Evolutionary conservation across 2,888 invertebrate genomes (phyloP), one percentile per base, ranked within the genome.

Genomic region (Timema podura): DNA sequence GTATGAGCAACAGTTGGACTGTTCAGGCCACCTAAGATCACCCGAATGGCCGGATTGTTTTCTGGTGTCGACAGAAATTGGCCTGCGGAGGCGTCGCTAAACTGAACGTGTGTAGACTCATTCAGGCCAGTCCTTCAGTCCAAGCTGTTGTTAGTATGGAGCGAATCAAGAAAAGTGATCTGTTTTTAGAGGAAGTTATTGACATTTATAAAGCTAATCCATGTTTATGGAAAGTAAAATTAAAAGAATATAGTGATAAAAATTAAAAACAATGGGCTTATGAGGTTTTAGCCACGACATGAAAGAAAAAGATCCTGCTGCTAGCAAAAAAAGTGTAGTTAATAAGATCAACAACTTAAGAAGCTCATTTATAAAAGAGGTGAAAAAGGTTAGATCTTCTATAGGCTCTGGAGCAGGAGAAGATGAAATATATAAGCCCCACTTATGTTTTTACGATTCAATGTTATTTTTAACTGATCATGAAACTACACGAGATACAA

Each of bases 151-250:
- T 59, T n/a, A 59, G 30, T 8, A 59, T 59, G 59, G 59, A 59
- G n/a, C 9, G n/a, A 5, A 11, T 11, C 30, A 59, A 59, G 59
- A 59, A 59, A 59, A n/a, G 30, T 59, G 1, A 59, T 59, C n/a
- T 30, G 11, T 8, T 59, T n/a, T 59, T 59, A 59, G 59, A 59
- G 3, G 1, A 59, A 16, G 3, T 59, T 59, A 59, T 59, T 30
- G 59, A 59, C 15, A 59, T 59, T 8, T 11, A 59, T n/a, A 59
- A 11, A 59, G 59, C 59, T 16, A 11, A 11, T 59, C 59, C 59
- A n/a, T 59, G 59, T 59, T 59, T 59, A 59, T 59, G 59, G 59
- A 59, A 59, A 59, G 9, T 59, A 59, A 59, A 59, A n/a, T 8
- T 6, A 30, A 59, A 59, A 30, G 11, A 59, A 6, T 59, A 8